A percentile compares a stretch with the other conserved stretches of the same genome.
These are phyloP conservation scores for Microdon myrmicae DNA, from an alignment of 2,888 invertebrate genomes.

Conservation along the genomic window DNA sequence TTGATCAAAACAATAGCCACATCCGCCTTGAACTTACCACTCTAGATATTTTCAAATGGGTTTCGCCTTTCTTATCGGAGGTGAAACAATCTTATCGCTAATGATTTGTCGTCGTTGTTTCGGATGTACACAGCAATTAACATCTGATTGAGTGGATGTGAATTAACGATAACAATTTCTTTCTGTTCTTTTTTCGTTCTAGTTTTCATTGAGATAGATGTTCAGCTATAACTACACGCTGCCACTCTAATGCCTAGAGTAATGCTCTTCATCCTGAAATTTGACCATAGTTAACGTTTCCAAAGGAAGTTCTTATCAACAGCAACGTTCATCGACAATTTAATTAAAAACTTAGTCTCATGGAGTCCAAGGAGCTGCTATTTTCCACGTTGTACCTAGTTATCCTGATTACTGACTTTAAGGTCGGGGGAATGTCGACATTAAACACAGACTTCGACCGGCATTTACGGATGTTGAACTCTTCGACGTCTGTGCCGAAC, in stretches of 20 bases:
- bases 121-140: too few species aligned
- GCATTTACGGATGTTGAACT: slow-evolving; percentile 61
- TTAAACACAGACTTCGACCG: slow-evolving; percentile 64
- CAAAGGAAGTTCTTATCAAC: neutral
- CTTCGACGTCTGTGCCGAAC: slow-evolving; percentile 58
- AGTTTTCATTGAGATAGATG: slow-evolving; percentile 11
- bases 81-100: too few species aligned
- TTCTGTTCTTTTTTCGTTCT: slow-evolving; percentile 6
- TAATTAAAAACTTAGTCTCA: slow-evolving; percentile 34
- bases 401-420: slow-evolving; percentile 54
- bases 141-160: too few species aligned
- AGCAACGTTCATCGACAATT: slow-evolving; percentile 1
- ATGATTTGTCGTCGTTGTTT: too few species aligned
- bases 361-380: slow-evolving; percentile 59
- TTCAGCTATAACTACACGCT: neutral
- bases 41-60: too few species aligned
- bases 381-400: slow-evolving; percentile 55
- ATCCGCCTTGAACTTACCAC: too few species aligned
- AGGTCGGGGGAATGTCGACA: slow-evolving; percentile 58
- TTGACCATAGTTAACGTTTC: slow-evolving; percentile 30
- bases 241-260: slow-evolving; percentile 28
- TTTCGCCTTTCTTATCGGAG: too few species aligned
- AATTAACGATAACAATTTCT: too few species aligned
- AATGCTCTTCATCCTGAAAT: slow-evolving; percentile 26
- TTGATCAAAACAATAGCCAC: too few species aligned